Evolutionary conservation across 2,797 vertebrate species (phyloP).

Genomic region (Pagetopsis macropterus): DNA sequence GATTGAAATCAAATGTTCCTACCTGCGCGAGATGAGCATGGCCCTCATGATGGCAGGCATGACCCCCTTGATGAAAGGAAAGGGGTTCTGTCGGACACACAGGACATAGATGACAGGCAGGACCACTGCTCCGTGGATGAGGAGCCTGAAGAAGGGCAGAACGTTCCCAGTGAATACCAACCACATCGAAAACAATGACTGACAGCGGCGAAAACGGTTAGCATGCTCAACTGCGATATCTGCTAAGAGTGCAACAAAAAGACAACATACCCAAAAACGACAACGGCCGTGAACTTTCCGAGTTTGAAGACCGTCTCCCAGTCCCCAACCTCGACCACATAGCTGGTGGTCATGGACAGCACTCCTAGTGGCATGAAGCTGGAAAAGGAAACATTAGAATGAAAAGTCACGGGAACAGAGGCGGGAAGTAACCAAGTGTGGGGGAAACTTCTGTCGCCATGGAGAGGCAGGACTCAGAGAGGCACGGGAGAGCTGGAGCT

Average conservation of each 20-base stretch:
- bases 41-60: neutral
- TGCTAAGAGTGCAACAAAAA: neutral
- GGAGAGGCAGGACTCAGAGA: too few relatives aligned
- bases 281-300: neutral
- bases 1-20: neutral
- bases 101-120: neutral
- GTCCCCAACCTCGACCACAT: neutral
- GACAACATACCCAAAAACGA: neutral
- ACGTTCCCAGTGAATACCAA: neutral
- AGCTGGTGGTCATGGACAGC: slow-evolving; percentile 4
- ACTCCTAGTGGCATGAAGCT: slow-evolving; percentile 7
- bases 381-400: neutral
- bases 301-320: neutral
- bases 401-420: too few relatives aligned
- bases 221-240: too few relatives aligned
- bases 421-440: too few relatives aligned
- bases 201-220: neutral
- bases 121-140: neutral
- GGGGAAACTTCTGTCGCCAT: too few relatives aligned
- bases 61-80: neutral
- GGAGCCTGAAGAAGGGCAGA: neutral
- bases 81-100: slow-evolving; percentile 2
- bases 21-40: slow-evolving; percentile 3
- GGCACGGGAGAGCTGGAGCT: too few relatives aligned
- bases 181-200: neutral